phyloP scores from a whole-genome alignment of 2,888 invertebrate species.

The Abrostola tripartita region DNA sequence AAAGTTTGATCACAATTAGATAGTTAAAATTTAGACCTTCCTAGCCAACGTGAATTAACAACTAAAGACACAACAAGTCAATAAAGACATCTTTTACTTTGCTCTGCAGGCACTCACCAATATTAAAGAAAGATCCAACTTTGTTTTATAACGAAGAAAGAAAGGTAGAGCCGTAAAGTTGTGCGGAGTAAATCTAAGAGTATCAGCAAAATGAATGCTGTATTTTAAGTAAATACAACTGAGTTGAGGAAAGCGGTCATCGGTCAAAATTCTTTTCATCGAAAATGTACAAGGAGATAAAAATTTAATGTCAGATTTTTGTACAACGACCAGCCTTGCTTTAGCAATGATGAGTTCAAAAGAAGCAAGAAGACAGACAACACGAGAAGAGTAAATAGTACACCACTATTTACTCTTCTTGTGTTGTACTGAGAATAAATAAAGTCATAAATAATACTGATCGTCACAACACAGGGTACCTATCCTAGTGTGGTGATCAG shows the following conservation, averaged over 20 bases:
- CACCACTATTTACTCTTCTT: too few species aligned
- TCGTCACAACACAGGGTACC: too few species aligned
- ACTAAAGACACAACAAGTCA: not conserved
- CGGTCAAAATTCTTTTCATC: constrained; percentile 36
- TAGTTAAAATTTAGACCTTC: too few species aligned
- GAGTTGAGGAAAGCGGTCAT: constrained; percentile 18
- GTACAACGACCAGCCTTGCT: not conserved
- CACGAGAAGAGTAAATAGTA: too few species aligned
- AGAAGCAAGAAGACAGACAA: too few species aligned
- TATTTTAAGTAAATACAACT: constrained; percentile 34
- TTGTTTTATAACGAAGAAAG: constrained; percentile 15
- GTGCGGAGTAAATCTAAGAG: constrained; percentile 22
- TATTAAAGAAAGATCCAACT: constrained; percentile 26
- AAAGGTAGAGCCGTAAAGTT: constrained; percentile 11
- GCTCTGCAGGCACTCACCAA: constrained; percentile 7
- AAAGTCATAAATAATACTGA: too few species aligned
- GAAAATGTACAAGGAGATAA: constrained; percentile 16
- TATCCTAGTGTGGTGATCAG: too few species aligned
- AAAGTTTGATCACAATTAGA: too few species aligned
- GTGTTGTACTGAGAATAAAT: too few species aligned
- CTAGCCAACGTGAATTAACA: too few species aligned
- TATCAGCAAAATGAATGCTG: constrained; percentile 36
- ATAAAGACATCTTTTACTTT: not conserved
- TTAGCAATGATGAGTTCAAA: too few species aligned
- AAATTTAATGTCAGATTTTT: not conserved